A percentile compares a stretch with the other conserved stretches of the same genome.
These are phyloP conservation scores for Geococcyx californianus DNA, from an alignment of 2,113 vertebrate genomes.

Conservation along the genomic window DNA sequence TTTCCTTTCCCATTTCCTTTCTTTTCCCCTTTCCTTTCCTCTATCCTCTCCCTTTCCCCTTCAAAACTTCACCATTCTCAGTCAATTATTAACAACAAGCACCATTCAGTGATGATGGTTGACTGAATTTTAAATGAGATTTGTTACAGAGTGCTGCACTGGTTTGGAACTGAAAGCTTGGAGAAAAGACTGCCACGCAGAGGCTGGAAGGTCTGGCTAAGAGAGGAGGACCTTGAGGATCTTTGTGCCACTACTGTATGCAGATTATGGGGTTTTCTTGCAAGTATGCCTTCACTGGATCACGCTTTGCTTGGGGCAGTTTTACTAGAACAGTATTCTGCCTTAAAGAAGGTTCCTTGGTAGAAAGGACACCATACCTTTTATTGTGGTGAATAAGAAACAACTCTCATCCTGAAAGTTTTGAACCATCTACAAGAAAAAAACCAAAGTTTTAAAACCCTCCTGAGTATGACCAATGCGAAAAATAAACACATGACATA, in stretches of 20 bases:
- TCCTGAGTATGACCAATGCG: background rate
- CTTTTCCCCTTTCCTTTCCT: too few relatives aligned
- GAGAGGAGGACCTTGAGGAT: background rate
- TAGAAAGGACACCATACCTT: slow-evolving; percentile 79
- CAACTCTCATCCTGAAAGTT: slow-evolving; percentile 96
- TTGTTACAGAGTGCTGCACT: background rate
- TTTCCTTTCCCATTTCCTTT: background rate
- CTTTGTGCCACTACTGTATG: background rate
- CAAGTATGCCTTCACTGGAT: background rate
- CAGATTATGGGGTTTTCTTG: background rate
- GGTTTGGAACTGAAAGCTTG: background rate
- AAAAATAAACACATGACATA: background rate
- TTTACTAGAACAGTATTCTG: background rate
- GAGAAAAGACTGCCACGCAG: background rate
- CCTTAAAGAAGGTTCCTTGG: background rate
- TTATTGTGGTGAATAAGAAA: slow-evolving; percentile 92
- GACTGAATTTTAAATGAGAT: background rate
- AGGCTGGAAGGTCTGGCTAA: background rate
- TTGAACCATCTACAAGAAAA: slow-evolving; percentile 89
- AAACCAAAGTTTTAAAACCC: background rate
- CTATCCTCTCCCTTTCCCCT: background rate
- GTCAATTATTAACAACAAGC: background rate
- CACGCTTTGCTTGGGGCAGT: background rate
- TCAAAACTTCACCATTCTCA: background rate
- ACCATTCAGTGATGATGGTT: too few relatives aligned